These are phyloP conservation scores for Nymphicus hollandicus DNA, from an alignment of 2,113 vertebrate genomes.

Conservation along the genomic window DNA sequence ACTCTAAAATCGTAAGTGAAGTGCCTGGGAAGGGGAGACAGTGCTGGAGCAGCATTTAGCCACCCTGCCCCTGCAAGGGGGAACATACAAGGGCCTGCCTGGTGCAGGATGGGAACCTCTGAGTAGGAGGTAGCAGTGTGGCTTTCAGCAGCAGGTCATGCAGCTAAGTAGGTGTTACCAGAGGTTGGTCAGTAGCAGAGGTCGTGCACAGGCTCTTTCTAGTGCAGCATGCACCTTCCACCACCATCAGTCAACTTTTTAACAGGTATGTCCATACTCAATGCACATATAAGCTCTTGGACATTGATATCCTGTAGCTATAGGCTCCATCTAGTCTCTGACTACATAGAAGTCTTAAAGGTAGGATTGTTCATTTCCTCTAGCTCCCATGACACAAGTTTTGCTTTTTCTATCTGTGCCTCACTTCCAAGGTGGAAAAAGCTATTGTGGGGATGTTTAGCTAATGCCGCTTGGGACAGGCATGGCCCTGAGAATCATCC, in stretches of 20 bases:
- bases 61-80: not conserved
- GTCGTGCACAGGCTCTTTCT: not conserved
- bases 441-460: not conserved
- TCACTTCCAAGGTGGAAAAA: not conserved
- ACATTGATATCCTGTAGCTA: not conserved
- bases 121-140: not conserved
- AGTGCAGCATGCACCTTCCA: not conserved
- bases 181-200: not conserved
- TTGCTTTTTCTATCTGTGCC: not conserved
- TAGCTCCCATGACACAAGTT: not conserved
- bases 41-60: not conserved
- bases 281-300: accelerated
- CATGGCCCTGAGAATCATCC: not conserved
- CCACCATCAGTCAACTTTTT: not conserved
- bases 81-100: not conserved
- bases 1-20: not conserved
- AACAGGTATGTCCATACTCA: not conserved
- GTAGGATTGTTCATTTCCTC: not conserved
- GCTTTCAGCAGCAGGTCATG: not conserved
- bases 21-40: not conserved
- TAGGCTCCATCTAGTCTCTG: not conserved
- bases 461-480: not conserved
- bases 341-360: not conserved
- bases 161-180: not conserved
- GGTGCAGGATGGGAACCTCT: not conserved